These are phyloP conservation scores for Diorhabda sublineata DNA, from an alignment of 1,140 invertebrate genomes.

Conservation along the genomic window DNA sequence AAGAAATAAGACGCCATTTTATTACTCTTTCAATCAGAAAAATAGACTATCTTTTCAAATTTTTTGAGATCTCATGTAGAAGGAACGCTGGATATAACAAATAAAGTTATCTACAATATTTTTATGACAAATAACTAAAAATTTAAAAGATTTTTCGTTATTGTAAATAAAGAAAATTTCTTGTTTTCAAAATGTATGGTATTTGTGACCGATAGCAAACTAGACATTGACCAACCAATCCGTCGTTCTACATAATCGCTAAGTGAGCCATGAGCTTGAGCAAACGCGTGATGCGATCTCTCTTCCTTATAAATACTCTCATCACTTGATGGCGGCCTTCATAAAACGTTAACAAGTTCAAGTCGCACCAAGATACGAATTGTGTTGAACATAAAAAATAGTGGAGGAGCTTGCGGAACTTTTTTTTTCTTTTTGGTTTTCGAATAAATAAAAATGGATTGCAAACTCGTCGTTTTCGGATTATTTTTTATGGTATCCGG, in stretches of 20 bases:
- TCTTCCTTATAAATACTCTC: conserved; percentile 24
- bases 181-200: too few species aligned
- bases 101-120: too few species aligned
- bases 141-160: too few species aligned
- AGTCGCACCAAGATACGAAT: conserved; percentile 7
- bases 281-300: conserved; percentile 9
- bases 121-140: too few species aligned
- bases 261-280: conserved; percentile 22
- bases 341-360: conserved; percentile 19
- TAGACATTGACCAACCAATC: conserved; percentile 3
- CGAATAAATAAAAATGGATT: background rate
- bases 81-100: too few species aligned
- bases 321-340: conserved; percentile 14
- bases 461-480: conserved; percentile 6
- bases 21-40: too few species aligned
- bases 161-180: too few species aligned
- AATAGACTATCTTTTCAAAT: too few species aligned
- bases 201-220: background rate
- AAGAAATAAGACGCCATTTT: too few species aligned
- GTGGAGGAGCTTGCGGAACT: too few species aligned
- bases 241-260: conserved; percentile 15
- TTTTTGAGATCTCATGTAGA: too few species aligned
- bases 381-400: background rate
- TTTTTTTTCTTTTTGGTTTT: too few species aligned
- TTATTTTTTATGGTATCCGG: conserved; percentile 2